Percentiles rank a stretch among this genome's conserved stretches.
Conservation (phyloP, 2,797 vertebrate species). For the Gallinago nigripennis region DNA sequence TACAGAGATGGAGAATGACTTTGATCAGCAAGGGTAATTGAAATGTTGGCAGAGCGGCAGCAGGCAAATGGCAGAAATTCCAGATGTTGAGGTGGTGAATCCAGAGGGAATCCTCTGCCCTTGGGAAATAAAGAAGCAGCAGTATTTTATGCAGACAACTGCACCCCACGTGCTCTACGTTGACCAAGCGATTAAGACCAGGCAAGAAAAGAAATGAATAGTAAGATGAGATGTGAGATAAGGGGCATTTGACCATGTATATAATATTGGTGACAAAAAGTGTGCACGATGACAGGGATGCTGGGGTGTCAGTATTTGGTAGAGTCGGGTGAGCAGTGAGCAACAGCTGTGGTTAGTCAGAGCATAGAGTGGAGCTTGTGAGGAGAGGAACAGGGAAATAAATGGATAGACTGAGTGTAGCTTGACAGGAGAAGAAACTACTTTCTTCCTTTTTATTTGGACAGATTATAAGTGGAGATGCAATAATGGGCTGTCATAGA, state of each 20-base stretch:
- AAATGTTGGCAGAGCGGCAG: background rate
- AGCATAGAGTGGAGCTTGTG: background rate
- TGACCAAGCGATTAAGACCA: background rate
- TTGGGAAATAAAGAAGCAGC: background rate
- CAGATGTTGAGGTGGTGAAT: background rate
- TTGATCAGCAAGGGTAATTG: background rate
- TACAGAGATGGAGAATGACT: background rate
- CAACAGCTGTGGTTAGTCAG: rapidly evolving
- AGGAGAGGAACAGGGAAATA: background rate
- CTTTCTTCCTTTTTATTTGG: background rate
- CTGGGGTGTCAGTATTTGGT: background rate
- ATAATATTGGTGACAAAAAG: background rate
- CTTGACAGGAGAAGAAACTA: background rate
- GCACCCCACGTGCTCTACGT: rapidly evolving
- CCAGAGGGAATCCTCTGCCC: background rate
- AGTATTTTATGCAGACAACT: background rate
- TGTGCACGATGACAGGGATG: rapidly evolving
- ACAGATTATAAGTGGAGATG: background rate
- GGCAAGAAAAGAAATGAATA: background rate
- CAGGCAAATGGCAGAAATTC: background rate
- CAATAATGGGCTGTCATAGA: background rate
- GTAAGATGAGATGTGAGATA: background rate
- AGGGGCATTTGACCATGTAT: background rate
- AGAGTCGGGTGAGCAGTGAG: background rate
- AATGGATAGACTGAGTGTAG: background rate